Conservation (phyloP, 2,888 invertebrate genomes). For the Andrena flavipes region DNA sequence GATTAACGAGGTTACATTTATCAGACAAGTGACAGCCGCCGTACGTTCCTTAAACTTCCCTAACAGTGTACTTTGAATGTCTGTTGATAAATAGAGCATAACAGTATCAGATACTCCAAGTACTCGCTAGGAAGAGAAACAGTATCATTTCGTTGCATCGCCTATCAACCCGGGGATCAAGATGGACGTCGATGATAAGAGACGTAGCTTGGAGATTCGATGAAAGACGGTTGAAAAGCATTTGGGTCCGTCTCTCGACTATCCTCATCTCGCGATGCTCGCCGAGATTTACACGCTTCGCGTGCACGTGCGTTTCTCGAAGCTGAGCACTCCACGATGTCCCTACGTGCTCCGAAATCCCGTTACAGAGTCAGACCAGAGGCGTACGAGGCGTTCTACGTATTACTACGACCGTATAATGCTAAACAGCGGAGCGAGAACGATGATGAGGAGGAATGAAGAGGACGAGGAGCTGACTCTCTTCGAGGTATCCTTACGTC, state of each 20-base stretch:
- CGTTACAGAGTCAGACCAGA: constrained; percentile 73
- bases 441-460: constrained; percentile 36
- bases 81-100: too few relatives aligned
- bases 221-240: background rate
- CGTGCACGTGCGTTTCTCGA: constrained; percentile 64
- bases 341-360: constrained; percentile 75
- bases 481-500: constrained; percentile 7
- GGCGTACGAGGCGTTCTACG: constrained; percentile 41
- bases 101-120: too few relatives aligned
- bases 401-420: constrained; percentile 42
- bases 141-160: too few relatives aligned
- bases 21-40: background rate
- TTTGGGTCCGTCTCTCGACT: constrained; percentile 6
- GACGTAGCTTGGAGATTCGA: too few relatives aligned
- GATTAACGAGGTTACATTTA: background rate
- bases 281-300: constrained; percentile 61
- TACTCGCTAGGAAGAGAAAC: too few relatives aligned
- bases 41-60: background rate
- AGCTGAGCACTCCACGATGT: constrained; percentile 56
- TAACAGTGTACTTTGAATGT: background rate
- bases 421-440: constrained; percentile 52
- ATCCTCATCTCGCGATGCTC: constrained; percentile 33
- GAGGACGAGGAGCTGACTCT: constrained; percentile 24
- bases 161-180: background rate
- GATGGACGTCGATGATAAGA: background rate